phyloP scores from a whole-genome alignment of 2,888 invertebrate species.

The Poecilobothrus nobilitatus region DNA sequence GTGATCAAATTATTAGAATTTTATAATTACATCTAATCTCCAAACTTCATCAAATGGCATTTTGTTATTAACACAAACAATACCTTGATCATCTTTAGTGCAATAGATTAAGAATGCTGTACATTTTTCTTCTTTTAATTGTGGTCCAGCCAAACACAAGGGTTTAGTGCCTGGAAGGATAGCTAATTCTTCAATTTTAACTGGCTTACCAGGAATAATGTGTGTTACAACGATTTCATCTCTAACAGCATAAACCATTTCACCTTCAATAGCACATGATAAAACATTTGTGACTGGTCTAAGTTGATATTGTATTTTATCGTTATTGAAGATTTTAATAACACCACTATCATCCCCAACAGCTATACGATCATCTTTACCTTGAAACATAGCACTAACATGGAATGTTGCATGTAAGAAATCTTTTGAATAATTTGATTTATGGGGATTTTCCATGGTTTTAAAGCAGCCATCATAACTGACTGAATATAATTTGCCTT shows the following conservation, averaged over 20 bases:
- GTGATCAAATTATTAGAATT: not conserved
- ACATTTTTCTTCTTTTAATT: not conserved
- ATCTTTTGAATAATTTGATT: conserved; percentile 4
- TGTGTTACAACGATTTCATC: not conserved
- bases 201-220: not conserved
- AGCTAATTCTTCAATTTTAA: not conserved
- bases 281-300: conserved; percentile 1
- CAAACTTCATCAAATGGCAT: not conserved
- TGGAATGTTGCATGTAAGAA: conserved; percentile 1
- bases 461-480: not conserved
- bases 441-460: not conserved
- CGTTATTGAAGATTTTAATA: not conserved
- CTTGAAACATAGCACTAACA: not conserved
- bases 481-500: not conserved
- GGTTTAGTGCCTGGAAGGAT: not conserved
- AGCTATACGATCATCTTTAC: not conserved
- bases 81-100: not conserved
- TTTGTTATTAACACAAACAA: not conserved
- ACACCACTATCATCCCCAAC: not conserved
- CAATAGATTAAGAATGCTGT: not conserved
- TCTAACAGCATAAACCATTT: not conserved
- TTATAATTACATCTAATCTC: not conserved
- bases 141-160: not conserved
- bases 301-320: not conserved
- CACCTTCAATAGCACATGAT: not conserved